A percentile compares a stretch with the other conserved stretches of the same genome.
These are phyloP conservation scores for Clarias laeviceps DNA, from an alignment of 2,797 vertebrate genomes.

Conservation along the genomic window DNA sequence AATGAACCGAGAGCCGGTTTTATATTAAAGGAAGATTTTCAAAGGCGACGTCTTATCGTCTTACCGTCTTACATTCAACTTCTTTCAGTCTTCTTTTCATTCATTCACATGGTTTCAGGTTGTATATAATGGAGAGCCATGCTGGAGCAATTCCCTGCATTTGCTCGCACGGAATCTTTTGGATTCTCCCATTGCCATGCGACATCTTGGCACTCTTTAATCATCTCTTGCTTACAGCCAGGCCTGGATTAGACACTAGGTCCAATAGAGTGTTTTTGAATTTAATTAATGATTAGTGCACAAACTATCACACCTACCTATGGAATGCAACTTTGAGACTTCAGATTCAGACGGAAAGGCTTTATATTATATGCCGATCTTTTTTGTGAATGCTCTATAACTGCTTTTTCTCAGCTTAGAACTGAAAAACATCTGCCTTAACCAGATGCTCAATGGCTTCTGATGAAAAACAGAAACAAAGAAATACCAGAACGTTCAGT, in stretches of 20 bases:
- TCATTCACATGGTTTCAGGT: neutral
- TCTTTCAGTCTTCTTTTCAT: slow-evolving; percentile 13
- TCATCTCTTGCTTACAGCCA: neutral
- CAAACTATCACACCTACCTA: neutral
- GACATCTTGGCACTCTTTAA: neutral
- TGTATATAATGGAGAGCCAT: neutral
- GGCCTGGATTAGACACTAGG: neutral
- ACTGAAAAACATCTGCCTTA: neutral
- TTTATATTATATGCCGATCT: no score
- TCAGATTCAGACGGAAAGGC: neutral
- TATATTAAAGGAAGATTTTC: slow-evolving; percentile 24
- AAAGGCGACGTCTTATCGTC: slow-evolving; percentile 9
- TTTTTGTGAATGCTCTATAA: neutral
- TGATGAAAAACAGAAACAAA: neutral
- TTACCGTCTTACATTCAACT: neutral
- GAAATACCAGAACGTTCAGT: neutral
- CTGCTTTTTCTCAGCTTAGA: neutral
- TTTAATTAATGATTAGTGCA: neutral
- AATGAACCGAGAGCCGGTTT: slow-evolving; percentile 1
- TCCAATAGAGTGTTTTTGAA: neutral
- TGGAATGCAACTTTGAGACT: neutral
- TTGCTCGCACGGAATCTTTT: neutral
- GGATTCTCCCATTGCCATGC: neutral
- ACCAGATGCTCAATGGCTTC: no score
- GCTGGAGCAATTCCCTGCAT: neutral